phyloP scores from a whole-genome alignment of 2,113 vertebrate species.

The Elaphurus davidianus region DNA sequence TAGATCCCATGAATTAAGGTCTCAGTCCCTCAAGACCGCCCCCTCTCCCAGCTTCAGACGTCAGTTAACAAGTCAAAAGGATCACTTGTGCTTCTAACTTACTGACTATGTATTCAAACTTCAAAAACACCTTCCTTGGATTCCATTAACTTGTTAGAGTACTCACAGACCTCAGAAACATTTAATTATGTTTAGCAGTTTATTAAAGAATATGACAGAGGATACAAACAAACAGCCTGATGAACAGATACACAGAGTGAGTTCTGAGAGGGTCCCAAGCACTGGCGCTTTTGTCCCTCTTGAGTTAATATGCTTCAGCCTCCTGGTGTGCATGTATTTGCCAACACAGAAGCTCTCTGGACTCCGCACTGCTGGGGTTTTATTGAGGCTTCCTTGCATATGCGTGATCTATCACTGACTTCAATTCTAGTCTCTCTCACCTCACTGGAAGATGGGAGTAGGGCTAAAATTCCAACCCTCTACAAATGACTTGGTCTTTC shows the following conservation, averaged over 20 bases:
- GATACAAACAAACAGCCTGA: neutral
- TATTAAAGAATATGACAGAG: neutral
- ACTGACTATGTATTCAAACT: neutral
- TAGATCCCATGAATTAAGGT: neutral
- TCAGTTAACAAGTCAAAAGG: neutral
- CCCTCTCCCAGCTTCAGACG: neutral
- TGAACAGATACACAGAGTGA: neutral
- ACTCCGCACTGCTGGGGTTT: neutral
- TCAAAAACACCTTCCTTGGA: neutral
- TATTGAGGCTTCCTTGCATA: neutral
- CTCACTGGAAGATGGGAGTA: neutral
- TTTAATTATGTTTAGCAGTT: neutral
- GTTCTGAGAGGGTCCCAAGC: neutral
- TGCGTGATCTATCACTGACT: neutral
- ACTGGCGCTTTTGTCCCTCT: neutral
- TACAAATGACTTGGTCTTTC: neutral
- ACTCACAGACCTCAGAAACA: neutral
- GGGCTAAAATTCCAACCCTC: neutral
- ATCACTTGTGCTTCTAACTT: neutral
- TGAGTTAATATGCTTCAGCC: neutral
- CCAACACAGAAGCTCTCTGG: neutral
- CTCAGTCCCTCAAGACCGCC: neutral
- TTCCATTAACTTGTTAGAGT: neutral
- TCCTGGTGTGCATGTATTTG: neutral
- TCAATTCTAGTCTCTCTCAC: neutral